Base-by-base conservation (phyloP, 2,797 vertebrate species). In the Enteromius argenteus region DNA sequence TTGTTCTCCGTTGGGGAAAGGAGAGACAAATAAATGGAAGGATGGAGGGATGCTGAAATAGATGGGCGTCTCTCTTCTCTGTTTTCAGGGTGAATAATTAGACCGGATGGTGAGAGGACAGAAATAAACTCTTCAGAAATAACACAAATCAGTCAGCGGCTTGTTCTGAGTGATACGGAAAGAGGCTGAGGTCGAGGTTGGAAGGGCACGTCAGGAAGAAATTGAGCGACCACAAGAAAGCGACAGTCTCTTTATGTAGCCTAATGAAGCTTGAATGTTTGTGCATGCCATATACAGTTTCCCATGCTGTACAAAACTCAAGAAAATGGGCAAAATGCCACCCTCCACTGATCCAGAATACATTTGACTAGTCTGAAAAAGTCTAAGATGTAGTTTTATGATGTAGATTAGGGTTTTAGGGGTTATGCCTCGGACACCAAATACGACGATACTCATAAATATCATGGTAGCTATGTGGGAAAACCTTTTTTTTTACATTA, bases 1-100 rank as follows among this genome's bases (percentile, higher is more conserved):
- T 87, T 81, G 44, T 88, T 79, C 75, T 89, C 85, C 77, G 14
- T n/a, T 66, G 84, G 85, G 84, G 85, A 84, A 80, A 75, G 81
- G 27, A 85, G 81, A 77, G 51, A 77, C 84, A 49, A 81, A 85
- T 77, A 71, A 35, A 83, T 44, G 72, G n/a, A 75, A 74, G 60
- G 62, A 76, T 68, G 73, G 60, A 75, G 73, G 73, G 37, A 77
- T 35, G 64, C 81, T 46, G 81, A 84, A 84, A 84, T 84, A 66
- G 75, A 82, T 27, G 42, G 51, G 60, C 5, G 46, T 79, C 80
- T 60, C 44, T 76, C 46, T 17, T 32, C 39, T 58, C 46, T n/a
- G 79, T 73, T 84, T 84, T 67, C 17, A 46, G 75, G 78, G 51
- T 84, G 80, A 85, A 81, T 86, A 81, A 87, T 81, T 72, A 78